These are phyloP conservation scores for Asarcornis scutulata DNA, from an alignment of 2,113 vertebrate genomes.

Conservation along the genomic window DNA sequence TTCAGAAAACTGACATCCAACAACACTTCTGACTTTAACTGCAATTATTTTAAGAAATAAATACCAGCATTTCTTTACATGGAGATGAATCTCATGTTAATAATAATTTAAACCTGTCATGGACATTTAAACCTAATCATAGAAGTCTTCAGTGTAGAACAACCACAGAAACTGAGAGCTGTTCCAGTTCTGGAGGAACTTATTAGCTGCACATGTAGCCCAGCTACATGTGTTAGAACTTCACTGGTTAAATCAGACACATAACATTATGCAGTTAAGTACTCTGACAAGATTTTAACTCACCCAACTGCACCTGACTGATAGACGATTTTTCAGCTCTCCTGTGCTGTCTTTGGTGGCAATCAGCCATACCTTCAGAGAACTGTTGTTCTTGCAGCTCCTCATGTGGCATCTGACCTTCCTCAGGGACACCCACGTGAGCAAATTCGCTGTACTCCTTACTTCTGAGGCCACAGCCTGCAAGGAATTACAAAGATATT, in stretches of 20 bases:
- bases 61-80: not conserved
- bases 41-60: not conserved
- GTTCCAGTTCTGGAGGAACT: not conserved
- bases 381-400: not conserved
- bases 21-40: not conserved
- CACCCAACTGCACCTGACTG: not conserved
- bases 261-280: not conserved
- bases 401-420: not conserved
- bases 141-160: not conserved
- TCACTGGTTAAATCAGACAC: not conserved
- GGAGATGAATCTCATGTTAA: not conserved
- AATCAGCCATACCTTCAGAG: not conserved
- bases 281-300: not conserved
- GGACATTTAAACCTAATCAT: not conserved
- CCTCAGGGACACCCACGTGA: fast-evolving
- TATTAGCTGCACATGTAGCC: not conserved
- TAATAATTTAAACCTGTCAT: not conserved
- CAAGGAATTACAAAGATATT: not conserved
- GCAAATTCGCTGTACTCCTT: no score
- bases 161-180: not conserved
- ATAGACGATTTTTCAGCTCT: not conserved
- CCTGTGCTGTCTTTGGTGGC: not conserved
- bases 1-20: not conserved
- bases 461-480: not conserved
- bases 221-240: not conserved